phyloP scores from a whole-genome alignment of 2,888 invertebrate species.

The Coremacera marginata region DNA sequence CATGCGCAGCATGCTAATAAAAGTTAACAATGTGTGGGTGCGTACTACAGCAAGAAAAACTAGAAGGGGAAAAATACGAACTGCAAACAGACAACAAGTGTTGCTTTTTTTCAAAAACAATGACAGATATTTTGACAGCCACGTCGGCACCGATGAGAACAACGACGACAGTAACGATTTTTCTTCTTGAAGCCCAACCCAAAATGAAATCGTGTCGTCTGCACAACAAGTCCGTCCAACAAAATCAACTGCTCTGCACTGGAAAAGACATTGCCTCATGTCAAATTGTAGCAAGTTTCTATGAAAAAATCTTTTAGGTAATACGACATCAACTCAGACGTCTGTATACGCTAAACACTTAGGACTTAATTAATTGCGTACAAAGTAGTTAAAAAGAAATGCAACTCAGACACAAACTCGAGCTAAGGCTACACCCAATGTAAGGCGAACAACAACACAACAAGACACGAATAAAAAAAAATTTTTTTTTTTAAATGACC shows the following conservation, averaged over 20 bases:
- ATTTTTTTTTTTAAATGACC: too few species aligned
- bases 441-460: background rate
- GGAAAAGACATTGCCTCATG: background rate
- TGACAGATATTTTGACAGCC: background rate
- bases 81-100: background rate
- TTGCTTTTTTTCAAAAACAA: background rate
- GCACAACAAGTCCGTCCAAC: background rate
- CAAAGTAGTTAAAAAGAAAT: conserved; percentile 9
- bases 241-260: background rate
- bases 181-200: conserved; percentile 20
- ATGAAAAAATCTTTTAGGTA: background rate
- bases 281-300: background rate
- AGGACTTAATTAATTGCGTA: conserved; percentile 23
- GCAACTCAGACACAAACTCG: background rate
- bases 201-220: conserved; percentile 8
- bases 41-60: background rate
- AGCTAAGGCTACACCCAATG: background rate
- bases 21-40: conserved; percentile 12
- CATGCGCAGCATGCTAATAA: conserved; percentile 11
- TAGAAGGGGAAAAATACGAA: background rate
- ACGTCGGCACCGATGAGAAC: background rate
- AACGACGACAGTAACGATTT: background rate
- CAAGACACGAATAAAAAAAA: too few species aligned
- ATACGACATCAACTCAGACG: background rate
- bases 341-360: background rate